Conservation (phyloP, 92 coral and sea anemone species). For the Epizoanthus illoricatus region DNA sequence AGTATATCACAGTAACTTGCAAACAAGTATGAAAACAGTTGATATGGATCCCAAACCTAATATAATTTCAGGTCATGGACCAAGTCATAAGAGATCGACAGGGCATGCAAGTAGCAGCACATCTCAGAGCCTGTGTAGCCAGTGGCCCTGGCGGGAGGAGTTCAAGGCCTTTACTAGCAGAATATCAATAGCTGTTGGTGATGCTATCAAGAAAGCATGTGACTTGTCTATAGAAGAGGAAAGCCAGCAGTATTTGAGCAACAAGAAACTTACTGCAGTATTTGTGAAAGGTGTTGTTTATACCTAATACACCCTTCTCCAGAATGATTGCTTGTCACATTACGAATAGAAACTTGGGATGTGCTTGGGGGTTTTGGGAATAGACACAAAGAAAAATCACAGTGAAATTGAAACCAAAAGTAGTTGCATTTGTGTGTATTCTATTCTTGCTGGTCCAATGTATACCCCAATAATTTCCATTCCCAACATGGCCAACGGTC, state of each 20-base stretch:
- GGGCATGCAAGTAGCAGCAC: conserved; percentile 38
- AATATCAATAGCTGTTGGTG: conserved; percentile 72
- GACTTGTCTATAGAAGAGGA: conserved; percentile 69
- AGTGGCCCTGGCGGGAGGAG: conserved; percentile 85
- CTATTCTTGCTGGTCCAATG: no score
- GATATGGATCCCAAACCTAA: no score
- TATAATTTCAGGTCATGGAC: conserved; percentile 36
- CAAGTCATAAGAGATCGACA: conserved; percentile 41
- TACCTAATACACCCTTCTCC: neutral
- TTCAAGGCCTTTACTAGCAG: conserved; percentile 74
- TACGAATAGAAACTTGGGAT: no score
- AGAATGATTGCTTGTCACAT: no score
- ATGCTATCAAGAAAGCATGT: conserved; percentile 61
- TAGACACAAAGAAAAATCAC: no score
- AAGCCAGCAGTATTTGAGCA: conserved; percentile 44
- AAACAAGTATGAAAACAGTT: no score
- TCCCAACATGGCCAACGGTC: no score
- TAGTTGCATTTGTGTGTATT: no score
- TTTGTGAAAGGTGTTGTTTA: conserved; percentile 61
- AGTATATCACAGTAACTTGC: no score
- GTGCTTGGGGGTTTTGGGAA: no score
- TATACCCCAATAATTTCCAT: no score
- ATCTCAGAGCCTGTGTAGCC: conserved; percentile 40
- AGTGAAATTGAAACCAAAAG: no score
- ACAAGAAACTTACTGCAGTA: conserved; percentile 54